Percentiles rank a stretch among this genome's conserved stretches.
These are phyloP conservation scores for Etheostoma cragini DNA, from an alignment of 2,113 vertebrate species.

Conservation along the genomic window DNA sequence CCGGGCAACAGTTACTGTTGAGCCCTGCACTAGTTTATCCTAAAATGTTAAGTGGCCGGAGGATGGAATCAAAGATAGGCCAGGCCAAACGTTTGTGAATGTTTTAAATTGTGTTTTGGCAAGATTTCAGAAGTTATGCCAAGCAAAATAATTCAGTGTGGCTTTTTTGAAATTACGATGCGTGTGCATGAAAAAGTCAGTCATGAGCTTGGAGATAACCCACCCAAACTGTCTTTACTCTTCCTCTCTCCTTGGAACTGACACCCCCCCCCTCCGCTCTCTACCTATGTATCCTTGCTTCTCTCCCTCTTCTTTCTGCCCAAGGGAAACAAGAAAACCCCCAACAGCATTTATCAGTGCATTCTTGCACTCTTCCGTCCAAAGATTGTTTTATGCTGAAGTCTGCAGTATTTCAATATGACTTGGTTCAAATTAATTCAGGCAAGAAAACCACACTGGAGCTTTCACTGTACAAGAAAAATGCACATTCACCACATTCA, in stretches of 20 bases:
- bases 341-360: constrained; percentile 40
- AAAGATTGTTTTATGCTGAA: background rate
- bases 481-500: constrained; percentile 46
- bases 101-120: background rate
- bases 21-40: no score
- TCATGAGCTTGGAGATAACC: background rate
- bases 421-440: constrained; percentile 25
- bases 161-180: constrained; percentile 2
- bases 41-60: background rate
- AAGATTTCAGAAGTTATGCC: background rate
- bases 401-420: constrained; percentile 9
- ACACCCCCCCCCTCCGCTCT: constrained; percentile 44
- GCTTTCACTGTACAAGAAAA: constrained; percentile 13
- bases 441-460: background rate
- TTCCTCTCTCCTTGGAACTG: background rate
- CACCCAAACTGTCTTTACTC: background rate
- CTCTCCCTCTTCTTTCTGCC: constrained; percentile 47
- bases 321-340: constrained; percentile 49
- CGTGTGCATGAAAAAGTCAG: background rate
- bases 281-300: constrained; percentile 27
- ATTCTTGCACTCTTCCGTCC: constrained; percentile 11
- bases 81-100: background rate
- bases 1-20: no score
- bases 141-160: background rate
- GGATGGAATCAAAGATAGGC: background rate